Evolutionary conservation across 2,797 vertebrate genomes (phyloP).

Genomic region (Loriculus beryllinus): DNA sequence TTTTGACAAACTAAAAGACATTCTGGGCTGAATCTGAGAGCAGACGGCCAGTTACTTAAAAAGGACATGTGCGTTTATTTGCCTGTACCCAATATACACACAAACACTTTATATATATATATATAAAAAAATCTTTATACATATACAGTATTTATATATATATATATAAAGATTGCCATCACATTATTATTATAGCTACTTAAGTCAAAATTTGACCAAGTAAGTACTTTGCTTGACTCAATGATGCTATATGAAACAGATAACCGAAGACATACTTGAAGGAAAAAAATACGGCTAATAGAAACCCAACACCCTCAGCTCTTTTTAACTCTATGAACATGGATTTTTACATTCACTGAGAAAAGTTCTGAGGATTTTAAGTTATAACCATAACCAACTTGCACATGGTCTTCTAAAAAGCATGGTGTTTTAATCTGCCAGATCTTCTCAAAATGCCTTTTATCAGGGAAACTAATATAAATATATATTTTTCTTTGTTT

Average conservation of each 20-base stretch:
- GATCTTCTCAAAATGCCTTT: constrained; percentile 60
- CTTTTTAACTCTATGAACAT: neutral
- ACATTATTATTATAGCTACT: constrained; percentile 73
- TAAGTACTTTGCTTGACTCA: constrained; percentile 61
- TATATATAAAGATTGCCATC: constrained; percentile 81
- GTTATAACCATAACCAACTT: constrained; percentile 43
- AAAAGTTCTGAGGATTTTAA: constrained; percentile 40
- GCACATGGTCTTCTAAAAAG: constrained; percentile 30
- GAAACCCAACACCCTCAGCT: neutral
- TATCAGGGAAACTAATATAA: constrained; percentile 63
- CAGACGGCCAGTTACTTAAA: constrained; percentile 15
- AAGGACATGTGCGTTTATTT: constrained; percentile 66
- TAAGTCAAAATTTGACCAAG: constrained; percentile 67
- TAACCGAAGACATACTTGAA: constrained; percentile 52
- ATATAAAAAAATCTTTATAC: constrained; percentile 67
- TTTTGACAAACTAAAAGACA: neutral
- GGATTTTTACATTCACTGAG: constrained; percentile 31
- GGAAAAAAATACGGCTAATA: constrained; percentile 25
- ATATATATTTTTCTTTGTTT: constrained; percentile 37
- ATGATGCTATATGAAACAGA: constrained; percentile 55
- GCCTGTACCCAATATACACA: constrained; percentile 59
- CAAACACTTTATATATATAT: constrained; percentile 60
- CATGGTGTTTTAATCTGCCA: constrained; percentile 25
- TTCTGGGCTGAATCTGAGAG: constrained; percentile 44
- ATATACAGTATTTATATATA: constrained; percentile 35